Conservation (phyloP, 1,140 invertebrate species). For the Drosophila gunungcola region DNA sequence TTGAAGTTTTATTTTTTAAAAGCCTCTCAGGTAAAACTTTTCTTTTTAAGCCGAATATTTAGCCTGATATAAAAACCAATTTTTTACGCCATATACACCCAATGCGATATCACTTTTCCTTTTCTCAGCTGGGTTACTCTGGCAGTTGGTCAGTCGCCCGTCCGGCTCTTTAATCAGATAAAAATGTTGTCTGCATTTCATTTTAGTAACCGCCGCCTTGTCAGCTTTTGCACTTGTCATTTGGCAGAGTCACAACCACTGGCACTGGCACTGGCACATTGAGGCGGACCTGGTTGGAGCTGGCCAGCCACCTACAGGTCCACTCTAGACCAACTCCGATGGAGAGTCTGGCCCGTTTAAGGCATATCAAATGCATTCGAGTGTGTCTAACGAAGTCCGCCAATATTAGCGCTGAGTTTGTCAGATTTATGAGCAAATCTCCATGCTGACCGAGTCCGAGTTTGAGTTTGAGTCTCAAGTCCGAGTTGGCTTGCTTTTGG, state of each 20-base stretch:
- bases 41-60: neutral
- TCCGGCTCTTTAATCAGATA: constrained; percentile 67
- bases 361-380: constrained; percentile 83
- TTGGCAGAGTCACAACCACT: constrained; percentile 25
- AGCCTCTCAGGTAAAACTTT: neutral
- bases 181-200: constrained; percentile 71
- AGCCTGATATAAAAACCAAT: neutral
- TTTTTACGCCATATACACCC: neutral
- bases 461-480: constrained; percentile 20
- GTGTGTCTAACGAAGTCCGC: constrained; percentile 83
- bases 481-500: constrained; percentile 16
- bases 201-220: constrained; percentile 63
- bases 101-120: constrained; percentile 41
- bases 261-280: neutral
- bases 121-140: constrained; percentile 15
- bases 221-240: constrained; percentile 81
- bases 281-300: constrained; percentile 6
- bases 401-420: constrained; percentile 83
- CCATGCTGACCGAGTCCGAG: constrained; percentile 71
- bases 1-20: neutral
- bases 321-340: constrained; percentile 4
- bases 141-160: constrained; percentile 46
- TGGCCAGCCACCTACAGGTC: neutral
- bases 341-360: constrained; percentile 72
- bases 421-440: constrained; percentile 84